A percentile compares a stretch with the other conserved stretches of the same genome.
phyloP scores from a whole-genome alignment of 2,797 vertebrate genomes.

The Sebastes diploproa region DNA sequence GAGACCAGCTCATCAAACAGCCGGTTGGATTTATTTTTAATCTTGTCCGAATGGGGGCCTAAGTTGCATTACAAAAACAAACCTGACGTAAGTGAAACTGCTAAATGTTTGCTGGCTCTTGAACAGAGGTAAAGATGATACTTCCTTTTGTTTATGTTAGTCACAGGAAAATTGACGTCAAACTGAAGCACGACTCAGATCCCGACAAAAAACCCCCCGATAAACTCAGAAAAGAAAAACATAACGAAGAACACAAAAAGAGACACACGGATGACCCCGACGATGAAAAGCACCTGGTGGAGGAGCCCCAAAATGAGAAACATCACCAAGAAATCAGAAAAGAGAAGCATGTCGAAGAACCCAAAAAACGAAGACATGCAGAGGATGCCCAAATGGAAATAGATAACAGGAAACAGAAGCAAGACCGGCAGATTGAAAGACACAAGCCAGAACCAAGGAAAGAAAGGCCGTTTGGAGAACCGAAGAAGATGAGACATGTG shows the following conservation, averaged over 20 bases:
- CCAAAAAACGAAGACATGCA: constrained; percentile 3
- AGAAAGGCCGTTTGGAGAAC: constrained; percentile 47
- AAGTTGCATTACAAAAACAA: neutral
- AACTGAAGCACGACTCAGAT: constrained; percentile 61
- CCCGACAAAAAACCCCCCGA: constrained; percentile 62
- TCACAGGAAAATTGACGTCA: constrained; percentile 65
- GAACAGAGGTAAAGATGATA: constrained; percentile 16
- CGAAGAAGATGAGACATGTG: constrained; percentile 48
- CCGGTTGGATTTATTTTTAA: neutral
- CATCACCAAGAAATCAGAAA: constrained; percentile 37
- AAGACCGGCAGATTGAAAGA: constrained; percentile 50
- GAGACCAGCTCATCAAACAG: neutral
- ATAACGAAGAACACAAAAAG: constrained; percentile 38
- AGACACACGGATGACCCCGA: neutral
- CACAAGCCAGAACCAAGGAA: constrained; percentile 54
- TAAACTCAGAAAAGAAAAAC: constrained; percentile 68
- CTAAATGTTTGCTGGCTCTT: constrained; percentile 2
- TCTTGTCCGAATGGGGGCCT: neutral
- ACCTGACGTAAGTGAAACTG: neutral
- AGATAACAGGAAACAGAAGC: constrained; percentile 47
- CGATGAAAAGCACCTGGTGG: constrained; percentile 24
- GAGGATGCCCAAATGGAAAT: constrained; percentile 16
- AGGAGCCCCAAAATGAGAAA: constrained; percentile 37
- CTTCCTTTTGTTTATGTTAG: constrained; percentile 69
- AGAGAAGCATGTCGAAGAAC: constrained; percentile 36